phyloP scores from a whole-genome alignment of 2,888 invertebrate species.

The Magallana nippona region DNA sequence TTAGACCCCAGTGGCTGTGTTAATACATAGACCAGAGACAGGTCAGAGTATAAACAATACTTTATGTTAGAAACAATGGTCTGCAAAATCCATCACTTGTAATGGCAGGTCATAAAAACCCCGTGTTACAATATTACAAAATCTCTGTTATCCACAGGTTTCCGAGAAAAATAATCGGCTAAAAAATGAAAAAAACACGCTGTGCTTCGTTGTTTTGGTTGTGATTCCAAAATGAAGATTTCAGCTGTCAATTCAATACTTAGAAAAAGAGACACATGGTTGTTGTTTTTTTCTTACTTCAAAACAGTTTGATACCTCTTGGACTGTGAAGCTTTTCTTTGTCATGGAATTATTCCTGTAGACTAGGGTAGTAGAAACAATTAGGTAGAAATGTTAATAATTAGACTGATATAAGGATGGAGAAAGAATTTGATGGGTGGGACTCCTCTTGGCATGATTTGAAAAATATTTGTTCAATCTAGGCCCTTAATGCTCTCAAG shows the following conservation, averaged over 20 bases:
- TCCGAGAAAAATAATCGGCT: neutral
- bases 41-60: neutral
- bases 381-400: neutral
- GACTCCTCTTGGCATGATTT: neutral
- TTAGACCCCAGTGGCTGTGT: neutral
- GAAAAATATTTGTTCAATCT: constrained; percentile 17
- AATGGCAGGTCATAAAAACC: neutral
- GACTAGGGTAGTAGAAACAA: neutral
- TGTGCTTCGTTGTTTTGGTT: neutral
- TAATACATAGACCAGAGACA: constrained; percentile 4
- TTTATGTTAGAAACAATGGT: neutral
- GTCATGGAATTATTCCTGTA: neutral
- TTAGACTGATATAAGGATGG: neutral
- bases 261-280: constrained; percentile 9
- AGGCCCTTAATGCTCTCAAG: neutral
- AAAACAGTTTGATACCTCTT: neutral
- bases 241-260: constrained; percentile 8
- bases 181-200: neutral
- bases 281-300: neutral
- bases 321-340: neutral
- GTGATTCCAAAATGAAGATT: neutral
- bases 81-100: neutral
- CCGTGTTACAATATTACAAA: neutral
- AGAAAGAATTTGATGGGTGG: neutral
- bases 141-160: neutral